Base-by-base conservation (phyloP, 2,113 vertebrate species). In the Phalacrocorax pelagicus region DNA sequence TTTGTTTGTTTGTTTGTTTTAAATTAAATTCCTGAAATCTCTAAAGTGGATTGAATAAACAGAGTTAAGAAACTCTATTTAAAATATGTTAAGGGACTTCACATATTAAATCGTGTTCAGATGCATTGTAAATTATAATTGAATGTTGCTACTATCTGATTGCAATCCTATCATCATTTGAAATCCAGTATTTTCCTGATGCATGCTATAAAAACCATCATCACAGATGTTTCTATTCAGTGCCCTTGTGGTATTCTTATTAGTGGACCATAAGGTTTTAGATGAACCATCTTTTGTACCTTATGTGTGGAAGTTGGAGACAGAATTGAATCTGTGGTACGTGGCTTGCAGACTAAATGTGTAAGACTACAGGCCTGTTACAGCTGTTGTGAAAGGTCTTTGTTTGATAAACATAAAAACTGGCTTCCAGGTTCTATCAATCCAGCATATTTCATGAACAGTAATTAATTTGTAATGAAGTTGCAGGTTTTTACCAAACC, bases 1-100 rank as follows among this genome's bases (percentile, higher is more conserved):
- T 42, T 46, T 27, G 71, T 4, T 7, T 38, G 0, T 38, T 10
- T 38, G 10, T 2, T 30, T 5, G 22, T 42, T 32, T 40, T 3
- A 10, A 54, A 34, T 30, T 57, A 69, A 38, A 75, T 75, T 44
- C n/a, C 14, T 71, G 51, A 62, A 62, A 44, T 57, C 11, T 73
- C 23, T 57, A 4, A 52, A 59, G 22, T 82, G 19, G 2, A 46
- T 26, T 92, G 34, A 75, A 71, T 49, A 73, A 75, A 54, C 18
- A 73, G 27, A 34, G 12, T 26, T 59, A 27, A 57, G 19, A 61
- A 62, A n/a, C 38, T 38, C 38, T 38, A 38, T 38, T 38, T 38
- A 38, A 38, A 38, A 38, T 38, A 38, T 8, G 8, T 55, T 69
- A 75, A 30, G 30, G 63, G 8, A 47, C 34, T 67, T 30, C 26